These are phyloP conservation scores for Cataglyphis livida DNA, from an alignment of 2,888 invertebrate species.

Conservation along the genomic window DNA sequence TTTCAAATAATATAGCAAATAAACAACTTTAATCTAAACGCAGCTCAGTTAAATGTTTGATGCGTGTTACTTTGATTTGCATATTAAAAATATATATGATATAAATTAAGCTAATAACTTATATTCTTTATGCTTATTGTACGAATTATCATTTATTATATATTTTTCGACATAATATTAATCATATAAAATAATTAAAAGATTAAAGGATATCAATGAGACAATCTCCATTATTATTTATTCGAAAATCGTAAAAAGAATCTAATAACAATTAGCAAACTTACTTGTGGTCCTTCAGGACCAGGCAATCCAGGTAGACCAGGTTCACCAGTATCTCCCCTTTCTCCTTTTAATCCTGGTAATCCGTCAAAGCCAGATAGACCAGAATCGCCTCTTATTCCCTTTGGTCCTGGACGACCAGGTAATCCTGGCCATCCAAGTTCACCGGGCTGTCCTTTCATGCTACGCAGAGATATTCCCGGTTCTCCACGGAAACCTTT, in stretches of 20 bases:
- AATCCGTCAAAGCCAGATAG: slow-evolving; percentile 80
- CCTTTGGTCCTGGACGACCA: slow-evolving; percentile 81
- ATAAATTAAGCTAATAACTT: too few species aligned
- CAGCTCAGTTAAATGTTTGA: too few species aligned
- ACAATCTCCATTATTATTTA: not conserved
- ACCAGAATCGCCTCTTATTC: slow-evolving; percentile 83
- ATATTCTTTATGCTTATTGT: too few species aligned
- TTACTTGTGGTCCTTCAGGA: slow-evolving; percentile 76
- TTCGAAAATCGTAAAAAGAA: not conserved
- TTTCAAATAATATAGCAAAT: too few species aligned
- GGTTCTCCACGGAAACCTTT: slow-evolving; percentile 89
- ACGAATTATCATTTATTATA: not conserved
- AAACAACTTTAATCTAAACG: too few species aligned
- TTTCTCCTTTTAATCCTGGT: slow-evolving; percentile 81
- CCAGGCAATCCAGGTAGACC: slow-evolving; percentile 87
- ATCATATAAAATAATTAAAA: not conserved
- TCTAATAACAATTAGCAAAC: not conserved
- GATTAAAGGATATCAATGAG: not conserved
- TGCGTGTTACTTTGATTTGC: too few species aligned
- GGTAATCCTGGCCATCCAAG: slow-evolving; percentile 80
- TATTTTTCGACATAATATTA: not conserved
- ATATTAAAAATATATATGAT: too few species aligned
- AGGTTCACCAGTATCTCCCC: slow-evolving; percentile 85
- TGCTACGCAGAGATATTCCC: slow-evolving; percentile 87
- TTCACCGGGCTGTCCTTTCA: slow-evolving; percentile 85